These are phyloP conservation scores for Drosophila aldrichi DNA, from an alignment of 2,888 invertebrate genomes.

Conservation along the genomic window DNA sequence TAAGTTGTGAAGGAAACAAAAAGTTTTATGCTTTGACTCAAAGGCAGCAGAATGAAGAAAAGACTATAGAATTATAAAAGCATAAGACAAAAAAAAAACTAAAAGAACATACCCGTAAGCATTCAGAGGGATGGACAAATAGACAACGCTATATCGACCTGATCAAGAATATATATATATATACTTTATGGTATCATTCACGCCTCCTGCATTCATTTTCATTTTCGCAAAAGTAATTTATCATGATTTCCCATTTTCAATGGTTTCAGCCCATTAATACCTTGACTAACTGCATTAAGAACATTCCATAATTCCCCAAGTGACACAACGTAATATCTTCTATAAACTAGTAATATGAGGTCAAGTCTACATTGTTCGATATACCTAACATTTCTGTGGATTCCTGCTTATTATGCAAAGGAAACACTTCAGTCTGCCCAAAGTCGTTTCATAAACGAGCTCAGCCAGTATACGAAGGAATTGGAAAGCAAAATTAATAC, in stretches of 20 bases:
- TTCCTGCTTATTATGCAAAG: background rate
- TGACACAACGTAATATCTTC: background rate
- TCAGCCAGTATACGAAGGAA: conserved; percentile 13
- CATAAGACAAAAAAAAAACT: too few relatives aligned
- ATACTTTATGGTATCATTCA: too few relatives aligned
- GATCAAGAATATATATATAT: too few relatives aligned
- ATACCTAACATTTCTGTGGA: conserved; percentile 1
- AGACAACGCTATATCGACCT: too few relatives aligned
- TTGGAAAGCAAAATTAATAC: conserved; percentile 29
- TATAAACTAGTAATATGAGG: conserved; percentile 21
- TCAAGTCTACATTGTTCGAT: background rate
- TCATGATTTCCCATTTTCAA: too few relatives aligned
- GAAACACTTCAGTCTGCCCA: conserved; percentile 17
- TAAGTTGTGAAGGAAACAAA: background rate
- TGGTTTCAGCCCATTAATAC: background rate
- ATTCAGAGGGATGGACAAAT: too few relatives aligned
- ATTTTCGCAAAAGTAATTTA: too few relatives aligned
- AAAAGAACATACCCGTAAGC: too few relatives aligned
- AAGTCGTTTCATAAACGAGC: conserved; percentile 21
- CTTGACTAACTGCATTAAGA: background rate
- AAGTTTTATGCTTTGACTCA: too few relatives aligned
- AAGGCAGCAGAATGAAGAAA: too few relatives aligned
- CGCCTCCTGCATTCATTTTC: too few relatives aligned
- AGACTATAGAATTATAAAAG: too few relatives aligned
- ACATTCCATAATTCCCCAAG: background rate